Evolutionary conservation across 2,797 vertebrate species (phyloP), one percentile per base, ranked within the genome.

Genomic region (Melanogrammus aeglefinus): DNA sequence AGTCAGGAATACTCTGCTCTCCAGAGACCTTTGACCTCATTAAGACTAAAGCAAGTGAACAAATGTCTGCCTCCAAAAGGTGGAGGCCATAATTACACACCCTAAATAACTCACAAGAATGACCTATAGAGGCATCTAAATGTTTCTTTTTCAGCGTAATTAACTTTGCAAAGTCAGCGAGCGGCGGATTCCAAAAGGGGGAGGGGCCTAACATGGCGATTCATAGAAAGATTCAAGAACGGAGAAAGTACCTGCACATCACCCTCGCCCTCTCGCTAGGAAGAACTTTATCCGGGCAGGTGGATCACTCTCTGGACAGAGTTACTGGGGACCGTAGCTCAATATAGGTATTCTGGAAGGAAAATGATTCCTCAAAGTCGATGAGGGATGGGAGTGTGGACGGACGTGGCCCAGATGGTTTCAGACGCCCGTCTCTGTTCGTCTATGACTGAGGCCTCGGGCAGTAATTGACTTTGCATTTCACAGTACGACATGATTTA

Each of bases 381-480:
- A 70, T 66, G 66, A 70, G n/a, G 66, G n/a, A 29, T 24, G 9
- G 8, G 66, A 2, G 10, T 14, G 14, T 57, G 18, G 47, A 57
- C 47, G 4, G 47, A 57, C 47, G 16, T 14, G 16, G 6, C 41
- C 41, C 41, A 21, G 47, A 57, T 57, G 47, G 18, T 57, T 21
- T 57, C 47, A 57, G 47, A 57, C 18, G 47, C 3, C 13, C 12
- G 14, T 44, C 14, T 66, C n/a, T 70, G 10, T 35, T 6, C 76
- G 18, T 27, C 35, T 51, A 57, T 41, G 74, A 16, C 44, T 6
- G 35, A 16, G 24, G 74, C 47, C 47, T 57, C 47, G 33, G 74
- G 74, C 29, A 13, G 14, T 75, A 75, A 75, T 75, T 75, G 51
- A 29, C 74, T 63, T 57, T 36, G 33, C 10, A n/a, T 75, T 57